Conservation (phyloP, 2,113 vertebrate species). For the Cyprinodon brontotheroides region DNA sequence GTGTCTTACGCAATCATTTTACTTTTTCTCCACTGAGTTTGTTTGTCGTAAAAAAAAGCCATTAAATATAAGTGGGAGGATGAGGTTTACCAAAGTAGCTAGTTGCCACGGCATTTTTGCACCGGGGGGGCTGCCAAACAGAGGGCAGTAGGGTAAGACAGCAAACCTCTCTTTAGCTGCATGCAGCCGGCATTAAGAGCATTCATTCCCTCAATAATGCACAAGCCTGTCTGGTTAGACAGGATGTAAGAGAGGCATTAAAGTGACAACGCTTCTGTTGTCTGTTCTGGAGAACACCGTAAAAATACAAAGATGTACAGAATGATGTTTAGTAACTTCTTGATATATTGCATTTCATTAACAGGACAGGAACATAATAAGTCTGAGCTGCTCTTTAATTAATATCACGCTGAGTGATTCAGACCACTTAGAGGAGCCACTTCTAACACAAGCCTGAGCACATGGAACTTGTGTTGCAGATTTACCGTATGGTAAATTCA, state of each 20-base stretch:
- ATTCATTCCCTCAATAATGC: constrained; percentile 63
- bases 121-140: constrained; percentile 47
- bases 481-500: neutral
- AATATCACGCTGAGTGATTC: constrained; percentile 31
- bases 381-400: constrained; percentile 46
- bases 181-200: constrained; percentile 39
- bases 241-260: constrained; percentile 18
- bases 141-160: constrained; percentile 55
- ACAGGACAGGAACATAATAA: constrained; percentile 49
- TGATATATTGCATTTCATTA: constrained; percentile 38
- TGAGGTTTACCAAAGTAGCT: constrained; percentile 12
- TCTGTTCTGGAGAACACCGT: neutral
- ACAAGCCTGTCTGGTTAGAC: constrained; percentile 41
- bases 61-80: neutral
- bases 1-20: constrained; percentile 11
- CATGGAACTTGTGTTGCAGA: neutral
- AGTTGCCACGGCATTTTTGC: constrained; percentile 38
- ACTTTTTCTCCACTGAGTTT: neutral
- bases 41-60: neutral
- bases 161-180: constrained; percentile 39
- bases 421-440: constrained; percentile 21
- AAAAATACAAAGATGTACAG: neutral
- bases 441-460: neutral
- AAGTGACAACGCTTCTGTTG: constrained; percentile 13
- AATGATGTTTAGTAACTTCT: constrained; percentile 12